Percentiles rank a stretch among this genome's conserved stretches.
Conservation (phyloP, 2,888 invertebrate genomes). For the Epinotia ramella region DNA sequence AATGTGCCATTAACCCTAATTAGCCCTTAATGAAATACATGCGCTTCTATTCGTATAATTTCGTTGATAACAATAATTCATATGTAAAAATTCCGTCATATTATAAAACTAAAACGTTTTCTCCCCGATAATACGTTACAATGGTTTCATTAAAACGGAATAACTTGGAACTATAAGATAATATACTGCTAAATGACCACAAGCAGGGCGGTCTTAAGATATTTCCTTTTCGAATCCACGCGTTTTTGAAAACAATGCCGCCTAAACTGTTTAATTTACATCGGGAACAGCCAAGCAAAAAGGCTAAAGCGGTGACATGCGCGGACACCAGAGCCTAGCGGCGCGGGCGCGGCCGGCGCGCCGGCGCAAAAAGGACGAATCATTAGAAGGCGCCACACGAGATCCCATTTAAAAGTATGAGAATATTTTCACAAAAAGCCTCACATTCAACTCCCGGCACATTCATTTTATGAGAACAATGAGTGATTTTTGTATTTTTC, state of each 20-base stretch:
- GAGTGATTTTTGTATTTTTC: slow-evolving; percentile 85
- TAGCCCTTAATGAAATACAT: slow-evolving; percentile 2
- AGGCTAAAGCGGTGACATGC: slow-evolving; percentile 75
- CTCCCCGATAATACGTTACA: not conserved
- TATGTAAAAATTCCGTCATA: not conserved
- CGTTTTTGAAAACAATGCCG: slow-evolving; percentile 74
- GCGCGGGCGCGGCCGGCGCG: slow-evolving; percentile 66
- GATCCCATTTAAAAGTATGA: slow-evolving; percentile 85
- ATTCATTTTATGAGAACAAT: slow-evolving; percentile 86
- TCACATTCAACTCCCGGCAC: slow-evolving; percentile 84
- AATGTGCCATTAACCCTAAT: not conserved
- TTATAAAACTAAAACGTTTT: not conserved
- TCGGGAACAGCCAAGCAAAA: slow-evolving; percentile 76
- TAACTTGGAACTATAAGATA: not conserved
- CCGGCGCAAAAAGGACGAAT: slow-evolving; percentile 82
- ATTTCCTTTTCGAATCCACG: slow-evolving; percentile 57
- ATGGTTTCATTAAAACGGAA: slow-evolving; percentile 7
- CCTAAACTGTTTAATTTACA: slow-evolving; percentile 83
- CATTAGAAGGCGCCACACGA: slow-evolving; percentile 86
- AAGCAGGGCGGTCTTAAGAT: slow-evolving; percentile 56
- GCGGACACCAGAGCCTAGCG: slow-evolving; percentile 81
- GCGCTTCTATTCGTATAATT: not conserved
- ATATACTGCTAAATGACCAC: slow-evolving; percentile 31
- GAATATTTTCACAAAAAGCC: slow-evolving; percentile 85
- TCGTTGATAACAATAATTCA: slow-evolving; percentile 6